Evolutionary conservation across 2,113 vertebrate species (phyloP).

Genomic region (Centropristis striata): DNA sequence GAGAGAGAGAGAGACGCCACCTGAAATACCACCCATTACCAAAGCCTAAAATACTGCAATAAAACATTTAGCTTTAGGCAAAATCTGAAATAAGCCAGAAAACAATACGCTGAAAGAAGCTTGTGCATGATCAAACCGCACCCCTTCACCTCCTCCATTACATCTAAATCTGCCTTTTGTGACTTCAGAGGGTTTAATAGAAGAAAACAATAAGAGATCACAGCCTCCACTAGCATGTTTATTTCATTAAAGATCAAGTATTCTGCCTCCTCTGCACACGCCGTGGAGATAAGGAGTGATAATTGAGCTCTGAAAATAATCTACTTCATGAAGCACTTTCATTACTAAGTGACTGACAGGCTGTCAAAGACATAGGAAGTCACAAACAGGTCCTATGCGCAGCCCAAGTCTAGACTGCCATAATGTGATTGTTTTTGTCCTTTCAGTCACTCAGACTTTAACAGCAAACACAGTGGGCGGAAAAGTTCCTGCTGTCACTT

Average conservation of each 20-base stretch:
- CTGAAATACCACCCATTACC: slow-evolving; percentile 52
- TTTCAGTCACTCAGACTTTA: slow-evolving; percentile 74
- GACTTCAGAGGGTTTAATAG: slow-evolving; percentile 35
- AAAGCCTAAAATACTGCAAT: slow-evolving; percentile 6
- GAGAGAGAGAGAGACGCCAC: slow-evolving; percentile 27
- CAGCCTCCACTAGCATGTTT: slow-evolving; percentile 2
- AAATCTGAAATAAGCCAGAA: slow-evolving; percentile 22
- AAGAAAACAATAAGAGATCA: slow-evolving; percentile 25
- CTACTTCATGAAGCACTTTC: slow-evolving; percentile 36
- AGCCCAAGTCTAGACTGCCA: slow-evolving; percentile 65
- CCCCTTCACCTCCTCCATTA: slow-evolving; percentile 15
- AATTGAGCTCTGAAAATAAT: slow-evolving; percentile 12
- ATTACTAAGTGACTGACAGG: slow-evolving; percentile 52
- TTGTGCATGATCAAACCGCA: slow-evolving; percentile 23
- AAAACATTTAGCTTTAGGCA: slow-evolving; percentile 18
- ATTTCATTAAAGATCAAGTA: slow-evolving; percentile 43
- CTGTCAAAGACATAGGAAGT: slow-evolving; percentile 48
- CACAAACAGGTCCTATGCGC: slow-evolving; percentile 42
- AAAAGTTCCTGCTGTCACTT: slow-evolving; percentile 82
- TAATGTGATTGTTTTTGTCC: slow-evolving; percentile 73
- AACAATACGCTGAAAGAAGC: slow-evolving; percentile 2
- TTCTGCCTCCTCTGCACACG: not conserved
- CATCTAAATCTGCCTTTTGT: slow-evolving; percentile 16
- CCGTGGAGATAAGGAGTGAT: not conserved
- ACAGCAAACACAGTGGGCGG: slow-evolving; percentile 77